Evolutionary conservation across 2,113 vertebrate species (phyloP).

Genomic region (Mirounga angustirostris): DNA sequence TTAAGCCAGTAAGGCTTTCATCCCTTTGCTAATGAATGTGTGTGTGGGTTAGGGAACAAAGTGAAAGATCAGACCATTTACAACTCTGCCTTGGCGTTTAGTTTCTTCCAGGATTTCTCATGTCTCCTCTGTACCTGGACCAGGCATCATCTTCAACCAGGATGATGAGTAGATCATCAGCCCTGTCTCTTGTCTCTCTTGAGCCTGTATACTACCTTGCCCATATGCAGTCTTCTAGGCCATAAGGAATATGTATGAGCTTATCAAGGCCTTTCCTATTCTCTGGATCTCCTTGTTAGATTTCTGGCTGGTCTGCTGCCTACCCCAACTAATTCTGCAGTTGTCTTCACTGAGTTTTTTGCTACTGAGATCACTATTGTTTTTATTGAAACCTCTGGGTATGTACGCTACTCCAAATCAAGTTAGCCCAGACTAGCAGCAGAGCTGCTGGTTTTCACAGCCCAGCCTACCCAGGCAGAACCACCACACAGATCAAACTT

Average conservation of each 20-base stretch:
- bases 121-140: neutral
- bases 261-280: neutral
- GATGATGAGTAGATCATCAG: neutral
- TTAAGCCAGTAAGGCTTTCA: neutral
- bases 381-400: neutral
- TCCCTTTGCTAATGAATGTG: neutral
- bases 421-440: neutral
- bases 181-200: neutral
- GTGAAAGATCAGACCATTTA: neutral
- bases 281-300: neutral
- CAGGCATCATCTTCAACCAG: neutral
- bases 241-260: neutral
- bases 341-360: constrained; percentile 16
- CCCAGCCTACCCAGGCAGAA: neutral
- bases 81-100: neutral
- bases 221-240: neutral
- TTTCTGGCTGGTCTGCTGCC: neutral
- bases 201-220: neutral
- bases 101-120: neutral
- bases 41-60: neutral
- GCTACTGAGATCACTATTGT: neutral
- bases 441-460: neutral
- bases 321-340: neutral
- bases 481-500: neutral
- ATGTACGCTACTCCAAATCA: neutral